A percentile compares a stretch with the other conserved stretches of the same genome.
These are phyloP conservation scores for Macrostomum cliftonense DNA, from an alignment of 2,888 invertebrate genomes.

Conservation along the genomic window DNA sequence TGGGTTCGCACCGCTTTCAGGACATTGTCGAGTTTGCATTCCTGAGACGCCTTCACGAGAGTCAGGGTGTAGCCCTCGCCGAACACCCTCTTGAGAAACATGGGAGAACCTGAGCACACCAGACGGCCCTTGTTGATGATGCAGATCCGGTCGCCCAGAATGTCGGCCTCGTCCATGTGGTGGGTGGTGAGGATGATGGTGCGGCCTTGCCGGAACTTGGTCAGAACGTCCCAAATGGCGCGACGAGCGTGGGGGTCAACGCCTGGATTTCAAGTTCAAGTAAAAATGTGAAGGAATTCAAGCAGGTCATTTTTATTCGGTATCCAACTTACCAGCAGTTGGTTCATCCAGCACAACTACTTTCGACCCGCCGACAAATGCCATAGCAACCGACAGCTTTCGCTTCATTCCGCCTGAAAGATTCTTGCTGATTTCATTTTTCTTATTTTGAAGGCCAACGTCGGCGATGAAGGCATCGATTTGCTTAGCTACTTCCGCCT, in stretches of 20 bases:
- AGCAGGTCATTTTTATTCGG: too few relatives aligned
- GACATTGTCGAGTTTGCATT: too few relatives aligned
- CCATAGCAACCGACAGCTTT: slow-evolving; percentile 68
- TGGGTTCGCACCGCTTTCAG: too few relatives aligned
- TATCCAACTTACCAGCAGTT: slow-evolving; percentile 45
- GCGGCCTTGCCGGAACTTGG: slow-evolving; percentile 45
- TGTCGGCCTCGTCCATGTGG: slow-evolving; percentile 43
- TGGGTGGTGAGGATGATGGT: slow-evolving; percentile 42
- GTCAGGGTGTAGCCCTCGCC: slow-evolving; percentile 12
- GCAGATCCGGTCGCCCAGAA: slow-evolving; percentile 41
- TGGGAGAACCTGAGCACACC: slow-evolving; percentile 37
- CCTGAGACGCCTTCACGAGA: too few relatives aligned
- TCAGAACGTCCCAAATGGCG: slow-evolving; percentile 54
- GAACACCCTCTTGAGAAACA: slow-evolving; percentile 37
- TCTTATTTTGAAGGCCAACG: slow-evolving; percentile 48
- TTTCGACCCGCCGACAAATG: slow-evolving; percentile 57
- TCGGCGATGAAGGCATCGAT: slow-evolving; percentile 47
- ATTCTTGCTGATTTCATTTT: slow-evolving; percentile 33
- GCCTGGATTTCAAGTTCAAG: too few relatives aligned
- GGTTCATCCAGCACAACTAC: slow-evolving; percentile 62
- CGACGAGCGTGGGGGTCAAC: slow-evolving; percentile 67
- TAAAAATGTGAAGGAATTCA: too few relatives aligned
- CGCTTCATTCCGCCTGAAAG: slow-evolving; percentile 60
- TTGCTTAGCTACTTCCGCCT: slow-evolving; percentile 35
- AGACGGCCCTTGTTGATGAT: slow-evolving; percentile 40